Evolutionary conservation across 2,888 invertebrate genomes (phyloP).

Genomic region (Tiphia femorata): DNA sequence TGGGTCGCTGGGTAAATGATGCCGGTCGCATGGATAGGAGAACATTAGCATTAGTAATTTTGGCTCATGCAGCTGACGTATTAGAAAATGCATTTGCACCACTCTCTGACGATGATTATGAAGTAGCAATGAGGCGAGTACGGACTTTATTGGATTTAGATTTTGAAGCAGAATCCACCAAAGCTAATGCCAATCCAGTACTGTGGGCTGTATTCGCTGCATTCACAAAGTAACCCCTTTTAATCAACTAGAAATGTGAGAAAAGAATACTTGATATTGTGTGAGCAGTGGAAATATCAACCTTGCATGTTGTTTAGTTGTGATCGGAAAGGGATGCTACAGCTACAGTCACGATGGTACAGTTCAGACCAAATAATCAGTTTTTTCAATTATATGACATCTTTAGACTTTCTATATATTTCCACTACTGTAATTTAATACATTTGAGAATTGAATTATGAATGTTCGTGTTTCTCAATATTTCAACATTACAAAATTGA

Average conservation of each 20-base stretch:
- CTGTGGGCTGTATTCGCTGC: constrained; percentile 99
- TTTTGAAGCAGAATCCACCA: constrained; percentile 95
- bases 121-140: constrained; percentile 97
- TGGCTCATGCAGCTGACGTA: constrained; percentile 98
- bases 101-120: constrained; percentile 96
- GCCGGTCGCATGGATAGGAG: constrained; percentile 97
- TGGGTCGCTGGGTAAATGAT: constrained; percentile 97
- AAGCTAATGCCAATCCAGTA: constrained; percentile 91
- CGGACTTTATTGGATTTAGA: constrained; percentile 96
- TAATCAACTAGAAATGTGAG: constrained; percentile 36
- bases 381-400: constrained; percentile 30
- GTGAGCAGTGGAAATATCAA: constrained; percentile 36
- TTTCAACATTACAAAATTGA: constrained; percentile 28
- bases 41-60: constrained; percentile 90
- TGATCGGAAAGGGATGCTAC: constrained; percentile 12
- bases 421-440: constrained; percentile 48
- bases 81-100: constrained; percentile 99
- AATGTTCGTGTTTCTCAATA: constrained; percentile 40
- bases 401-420: constrained; percentile 30
- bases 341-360: constrained; percentile 32
- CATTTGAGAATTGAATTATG: constrained; percentile 37
- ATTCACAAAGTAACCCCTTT: constrained; percentile 89
- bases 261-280: constrained; percentile 45
- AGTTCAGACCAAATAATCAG: constrained; percentile 48
- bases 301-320: constrained; percentile 43